A percentile compares a stretch with the other conserved stretches of the same genome.
These are phyloP conservation scores for Eulemur macaco DNA, from an alignment of 2,113 vertebrate genomes.

Conservation along the genomic window DNA sequence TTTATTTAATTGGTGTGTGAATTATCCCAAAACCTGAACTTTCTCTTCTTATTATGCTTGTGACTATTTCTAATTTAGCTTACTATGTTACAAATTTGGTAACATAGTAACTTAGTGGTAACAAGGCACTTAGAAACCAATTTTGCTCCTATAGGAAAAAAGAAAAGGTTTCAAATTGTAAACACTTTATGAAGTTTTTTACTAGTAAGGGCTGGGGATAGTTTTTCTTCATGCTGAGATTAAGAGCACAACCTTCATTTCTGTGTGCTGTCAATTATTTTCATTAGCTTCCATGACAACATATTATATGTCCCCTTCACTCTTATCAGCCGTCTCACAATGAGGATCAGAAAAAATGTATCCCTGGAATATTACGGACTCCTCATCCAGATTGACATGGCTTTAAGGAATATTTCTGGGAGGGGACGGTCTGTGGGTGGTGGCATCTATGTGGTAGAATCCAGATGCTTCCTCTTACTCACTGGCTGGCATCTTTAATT, in stretches of 20 bases:
- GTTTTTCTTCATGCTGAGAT: conserved; percentile 1
- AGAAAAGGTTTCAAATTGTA: background rate
- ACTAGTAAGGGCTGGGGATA: background rate
- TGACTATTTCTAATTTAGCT: conserved; percentile 63
- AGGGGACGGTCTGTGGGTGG: background rate
- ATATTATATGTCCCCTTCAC: background rate
- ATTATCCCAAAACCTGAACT: conserved; percentile 73
- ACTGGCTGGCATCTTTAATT: background rate
- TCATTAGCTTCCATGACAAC: conserved; percentile 23
- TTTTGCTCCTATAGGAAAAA: conserved; percentile 31
- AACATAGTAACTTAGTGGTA: conserved; percentile 51
- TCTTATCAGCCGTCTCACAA: background rate
- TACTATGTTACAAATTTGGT: conserved; percentile 53
- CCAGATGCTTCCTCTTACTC: background rate
- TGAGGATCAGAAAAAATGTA: background rate
- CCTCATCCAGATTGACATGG: background rate
- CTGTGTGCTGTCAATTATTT: background rate
- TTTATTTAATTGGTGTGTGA: conserved; percentile 79
- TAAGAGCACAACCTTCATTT: background rate
- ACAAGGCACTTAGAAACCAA: conserved; percentile 43
- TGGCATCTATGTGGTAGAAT: background rate
- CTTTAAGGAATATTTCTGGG: background rate
- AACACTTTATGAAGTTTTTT: conserved; percentile 32
- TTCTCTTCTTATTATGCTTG: conserved; percentile 60
- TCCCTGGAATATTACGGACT: background rate